phyloP scores from a whole-genome alignment of 2,113 vertebrate genomes.

The Danionella cerebrum region DNA sequence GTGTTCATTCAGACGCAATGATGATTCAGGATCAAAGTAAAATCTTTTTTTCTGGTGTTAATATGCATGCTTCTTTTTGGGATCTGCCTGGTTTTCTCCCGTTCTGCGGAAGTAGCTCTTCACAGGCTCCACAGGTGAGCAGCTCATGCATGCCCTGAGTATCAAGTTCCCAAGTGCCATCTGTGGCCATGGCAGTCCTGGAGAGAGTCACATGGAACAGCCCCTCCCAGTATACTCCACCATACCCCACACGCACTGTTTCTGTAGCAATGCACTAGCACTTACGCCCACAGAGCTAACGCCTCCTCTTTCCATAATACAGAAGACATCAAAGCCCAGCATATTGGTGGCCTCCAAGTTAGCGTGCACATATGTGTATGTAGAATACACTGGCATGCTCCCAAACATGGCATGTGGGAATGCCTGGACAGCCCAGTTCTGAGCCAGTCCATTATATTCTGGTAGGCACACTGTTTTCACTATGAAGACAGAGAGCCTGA shows the following conservation, averaged over 20 bases:
- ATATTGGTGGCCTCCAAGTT: neutral
- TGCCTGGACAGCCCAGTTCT: neutral
- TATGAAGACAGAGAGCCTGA: neutral
- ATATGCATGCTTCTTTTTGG: neutral
- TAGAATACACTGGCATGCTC: neutral
- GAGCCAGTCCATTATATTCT: neutral
- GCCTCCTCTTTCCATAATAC: neutral
- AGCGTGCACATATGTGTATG: neutral
- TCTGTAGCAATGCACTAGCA: neutral
- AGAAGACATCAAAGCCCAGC: neutral
- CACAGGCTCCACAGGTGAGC: slow-evolving; percentile 30
- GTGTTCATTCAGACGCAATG: too few species aligned
- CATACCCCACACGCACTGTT: neutral
- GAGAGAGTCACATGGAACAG: neutral
- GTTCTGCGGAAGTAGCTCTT: slow-evolving; percentile 21
- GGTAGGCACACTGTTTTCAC: neutral
- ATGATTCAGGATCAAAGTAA: too few species aligned
- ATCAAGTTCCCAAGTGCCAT: slow-evolving; percentile 24
- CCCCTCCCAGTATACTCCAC: neutral
- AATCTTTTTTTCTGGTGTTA: too few species aligned
- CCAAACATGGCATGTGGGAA: neutral
- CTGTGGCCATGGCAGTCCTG: slow-evolving; percentile 28
- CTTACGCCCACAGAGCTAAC: neutral
- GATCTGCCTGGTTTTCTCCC: neutral
- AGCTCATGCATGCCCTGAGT: slow-evolving; percentile 24